Conservation (phyloP, 2,888 invertebrate species). For the Drosophila austrosaltans region DNA sequence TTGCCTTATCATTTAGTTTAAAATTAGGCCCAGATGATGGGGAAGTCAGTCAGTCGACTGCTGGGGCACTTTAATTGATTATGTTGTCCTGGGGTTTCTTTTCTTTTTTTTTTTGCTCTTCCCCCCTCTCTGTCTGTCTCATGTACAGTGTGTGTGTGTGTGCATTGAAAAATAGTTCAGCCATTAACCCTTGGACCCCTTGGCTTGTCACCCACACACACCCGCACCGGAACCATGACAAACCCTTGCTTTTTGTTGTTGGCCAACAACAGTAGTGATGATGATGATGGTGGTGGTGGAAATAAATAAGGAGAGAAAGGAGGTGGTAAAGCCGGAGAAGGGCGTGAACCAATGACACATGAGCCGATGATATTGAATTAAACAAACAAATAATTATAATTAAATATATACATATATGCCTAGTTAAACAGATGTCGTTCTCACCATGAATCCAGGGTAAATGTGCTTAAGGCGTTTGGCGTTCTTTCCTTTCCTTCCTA, state of each 20-base stretch:
- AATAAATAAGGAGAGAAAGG: conserved; percentile 12
- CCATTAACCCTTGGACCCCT: conserved; percentile 31
- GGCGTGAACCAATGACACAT: conserved; percentile 16
- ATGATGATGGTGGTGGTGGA: neutral
- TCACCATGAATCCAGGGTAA: conserved; percentile 72
- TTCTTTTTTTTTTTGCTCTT: neutral
- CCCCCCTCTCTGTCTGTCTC: neutral
- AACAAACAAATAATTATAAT: conserved; percentile 75
- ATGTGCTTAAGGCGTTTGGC: conserved; percentile 51
- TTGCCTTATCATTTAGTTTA: conserved; percentile 2
- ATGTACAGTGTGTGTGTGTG: no score
- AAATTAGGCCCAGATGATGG: neutral
- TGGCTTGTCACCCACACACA: neutral
- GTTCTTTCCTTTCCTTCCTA: conserved; percentile 32
- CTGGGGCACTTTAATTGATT: conserved; percentile 7
- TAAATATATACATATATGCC: conserved; percentile 67
- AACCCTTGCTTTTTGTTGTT: conserved; percentile 8
- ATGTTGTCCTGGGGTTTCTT: conserved; percentile 1
- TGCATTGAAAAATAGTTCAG: conserved; percentile 15
- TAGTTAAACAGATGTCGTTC: conserved; percentile 65
- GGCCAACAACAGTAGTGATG: no score
- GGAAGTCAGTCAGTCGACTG: neutral
- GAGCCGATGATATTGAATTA: conserved; percentile 49
- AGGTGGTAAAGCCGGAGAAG: neutral
- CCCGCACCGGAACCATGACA: neutral